Evolutionary conservation across 2,797 vertebrate genomes (phyloP), one percentile per base, ranked within the genome.

Genomic region (Momotus momota): DNA sequence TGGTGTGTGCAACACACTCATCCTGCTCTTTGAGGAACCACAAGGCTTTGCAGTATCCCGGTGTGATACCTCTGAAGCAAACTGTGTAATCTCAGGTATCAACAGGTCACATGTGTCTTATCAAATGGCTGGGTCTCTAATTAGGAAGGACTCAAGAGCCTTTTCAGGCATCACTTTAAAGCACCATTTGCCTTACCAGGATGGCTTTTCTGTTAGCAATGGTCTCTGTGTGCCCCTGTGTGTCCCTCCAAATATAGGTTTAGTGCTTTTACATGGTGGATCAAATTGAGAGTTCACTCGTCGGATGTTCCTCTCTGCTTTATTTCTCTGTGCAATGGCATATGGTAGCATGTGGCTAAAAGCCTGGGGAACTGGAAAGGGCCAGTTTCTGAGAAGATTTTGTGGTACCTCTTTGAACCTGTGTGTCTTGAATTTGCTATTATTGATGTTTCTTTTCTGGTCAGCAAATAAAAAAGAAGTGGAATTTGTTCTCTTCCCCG

Each of bases 1-100:
- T 61, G 51, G 17, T 66, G 23, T 1, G 0, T 33, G 29, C 67
- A 43, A 51, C 0, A 0, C 2, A 13, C 35, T 81, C 29, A 20
- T 22, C 66, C 33, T 71, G 54, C 29, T 48, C 40, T n/a, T 25
- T 2, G 5, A 19, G 52, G 70, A 84, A 7, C 27, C 31, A 62
- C 27, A 27, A 80, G 3, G 23, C 38, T 69, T 67, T 52, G 35
- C 29, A 60, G 38, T 18, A 31, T 51, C 60, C 58, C 13, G n/a
- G 13, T 80, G 41, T 74, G 65, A 45, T 61, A 66, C 1, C 54
- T 21, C 52, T 72, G 57, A 61, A 73, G 60, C 23, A 61, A 51
- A 58, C 65, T 87, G 35, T 60, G 49, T 40, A 49, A 84, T 33
- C 43, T 78, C 38, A 33, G 64, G 23, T 35, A 21, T n/a, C 11